phyloP scores from a whole-genome alignment of 2,888 invertebrate genomes.

The Latheticus oryzae region DNA sequence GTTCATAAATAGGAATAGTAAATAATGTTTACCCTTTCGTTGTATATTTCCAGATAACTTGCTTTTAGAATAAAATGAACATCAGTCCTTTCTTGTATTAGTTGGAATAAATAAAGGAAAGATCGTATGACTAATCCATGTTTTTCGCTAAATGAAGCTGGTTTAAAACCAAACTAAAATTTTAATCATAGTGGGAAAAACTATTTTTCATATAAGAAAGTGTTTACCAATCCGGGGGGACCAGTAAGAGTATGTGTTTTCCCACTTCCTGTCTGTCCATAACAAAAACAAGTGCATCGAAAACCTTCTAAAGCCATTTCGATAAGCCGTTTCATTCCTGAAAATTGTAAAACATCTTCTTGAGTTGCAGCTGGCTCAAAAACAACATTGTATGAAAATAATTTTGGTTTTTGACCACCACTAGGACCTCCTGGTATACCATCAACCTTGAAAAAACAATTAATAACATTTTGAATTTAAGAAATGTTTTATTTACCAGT shows the following conservation, averaged over 20 bases:
- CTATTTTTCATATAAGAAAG: constrained; percentile 51
- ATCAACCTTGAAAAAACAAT: constrained; percentile 63
- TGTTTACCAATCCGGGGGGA: constrained; percentile 86
- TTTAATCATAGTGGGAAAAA: constrained; percentile 30
- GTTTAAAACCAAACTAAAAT: constrained; percentile 61
- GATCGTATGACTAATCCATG: constrained; percentile 92
- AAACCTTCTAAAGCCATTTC: constrained; percentile 97
- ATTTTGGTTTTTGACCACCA: constrained; percentile 78
- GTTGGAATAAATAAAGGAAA: constrained; percentile 88
- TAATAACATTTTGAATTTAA: constrained; percentile 15
- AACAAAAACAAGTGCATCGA: constrained; percentile 93
- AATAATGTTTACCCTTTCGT: constrained; percentile 96
- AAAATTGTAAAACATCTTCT: constrained; percentile 88
- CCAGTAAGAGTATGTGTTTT: constrained; percentile 97
- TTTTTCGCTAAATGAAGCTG: constrained; percentile 71
- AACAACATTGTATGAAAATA: constrained; percentile 95
- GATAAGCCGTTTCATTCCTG: constrained; percentile 88
- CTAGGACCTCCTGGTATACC: constrained; percentile 66
- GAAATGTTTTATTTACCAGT: constrained; percentile 60
- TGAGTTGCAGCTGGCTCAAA: constrained; percentile 92
- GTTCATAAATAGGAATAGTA: no score
- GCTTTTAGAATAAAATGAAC: constrained; percentile 88
- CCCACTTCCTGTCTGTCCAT: constrained; percentile 96
- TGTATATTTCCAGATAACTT: constrained; percentile 95
- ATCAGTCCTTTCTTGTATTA: constrained; percentile 81